These are phyloP conservation scores for Anguilla pacifica DNA, from an alignment of 2,797 vertebrate genomes.

Conservation along the genomic window DNA sequence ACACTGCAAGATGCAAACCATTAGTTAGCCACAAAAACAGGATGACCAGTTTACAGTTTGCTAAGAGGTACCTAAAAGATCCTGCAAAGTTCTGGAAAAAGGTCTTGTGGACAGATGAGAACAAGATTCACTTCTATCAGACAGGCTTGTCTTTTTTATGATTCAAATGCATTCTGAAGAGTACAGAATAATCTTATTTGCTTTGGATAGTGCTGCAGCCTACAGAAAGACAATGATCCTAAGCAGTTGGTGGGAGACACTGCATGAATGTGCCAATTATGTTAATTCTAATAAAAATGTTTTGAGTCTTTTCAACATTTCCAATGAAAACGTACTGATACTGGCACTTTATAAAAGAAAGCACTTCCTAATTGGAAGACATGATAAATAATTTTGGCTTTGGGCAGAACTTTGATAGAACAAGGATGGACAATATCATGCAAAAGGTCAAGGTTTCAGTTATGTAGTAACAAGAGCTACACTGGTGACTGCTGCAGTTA, in stretches of 20 bases:
- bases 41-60: no score
- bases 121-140: no score
- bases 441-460: not conserved
- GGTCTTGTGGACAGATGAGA: no score
- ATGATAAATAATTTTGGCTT: not conserved
- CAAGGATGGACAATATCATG: not conserved
- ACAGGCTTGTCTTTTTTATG: no score
- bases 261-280: not conserved
- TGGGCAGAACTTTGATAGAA: not conserved
- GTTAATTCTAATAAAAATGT: not conserved
- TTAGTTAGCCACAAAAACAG: no score
- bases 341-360: not conserved
- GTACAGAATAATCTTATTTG: no score
- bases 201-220: no score
- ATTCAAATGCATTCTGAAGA: no score
- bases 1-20: no score
- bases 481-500: not conserved
- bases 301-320: conserved; percentile 16
- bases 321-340: not conserved
- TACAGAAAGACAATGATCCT: not conserved
- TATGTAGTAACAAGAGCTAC: not conserved
- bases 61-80: no score
- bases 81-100: no score
- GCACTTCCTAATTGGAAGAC: not conserved
- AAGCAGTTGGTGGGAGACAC: not conserved